These are phyloP conservation scores for Drosophila burlai DNA, from an alignment of 1,140 invertebrate species.

Conservation along the genomic window DNA sequence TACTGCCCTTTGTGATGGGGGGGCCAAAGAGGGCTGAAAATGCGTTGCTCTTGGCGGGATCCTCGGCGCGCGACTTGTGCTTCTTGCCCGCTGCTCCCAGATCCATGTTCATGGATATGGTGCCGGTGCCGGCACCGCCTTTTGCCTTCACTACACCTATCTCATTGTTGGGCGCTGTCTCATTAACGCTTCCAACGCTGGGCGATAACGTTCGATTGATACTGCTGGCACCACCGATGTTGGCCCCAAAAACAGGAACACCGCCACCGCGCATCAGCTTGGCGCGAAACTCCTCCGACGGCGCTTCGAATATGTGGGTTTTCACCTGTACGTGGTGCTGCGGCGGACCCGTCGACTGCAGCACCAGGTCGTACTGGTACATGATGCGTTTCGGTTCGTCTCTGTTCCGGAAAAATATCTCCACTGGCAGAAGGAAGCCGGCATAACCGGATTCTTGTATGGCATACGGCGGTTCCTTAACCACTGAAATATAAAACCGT, in stretches of 20 bases:
- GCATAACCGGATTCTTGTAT: conserved; percentile 97
- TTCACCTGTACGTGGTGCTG: conserved; percentile 90
- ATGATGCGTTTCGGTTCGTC: conserved; percentile 95
- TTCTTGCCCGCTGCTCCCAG: conserved; percentile 87
- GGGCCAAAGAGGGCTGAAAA: conserved; percentile 93
- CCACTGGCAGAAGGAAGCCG: conserved; percentile 95
- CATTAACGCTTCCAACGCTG: conserved; percentile 32
- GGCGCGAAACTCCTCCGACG: conserved; percentile 94
- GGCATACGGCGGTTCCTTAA: conserved; percentile 96
- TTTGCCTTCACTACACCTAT: conserved; percentile 88
- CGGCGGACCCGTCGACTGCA: conserved; percentile 91
- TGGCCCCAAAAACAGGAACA: conserved; percentile 78
- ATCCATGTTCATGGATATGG: conserved; percentile 41
- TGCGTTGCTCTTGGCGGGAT: conserved; percentile 87
- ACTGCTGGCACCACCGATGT: conserved; percentile 36
- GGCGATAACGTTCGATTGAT: conserved; percentile 58
- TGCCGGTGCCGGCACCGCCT: conserved; percentile 84
- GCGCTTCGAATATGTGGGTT: conserved; percentile 87
- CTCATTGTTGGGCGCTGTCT: conserved; percentile 36
- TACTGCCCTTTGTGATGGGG: conserved; percentile 90
- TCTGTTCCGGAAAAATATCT: conserved; percentile 96
- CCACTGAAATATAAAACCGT: conserved; percentile 87
- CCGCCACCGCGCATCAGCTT: conserved; percentile 96
- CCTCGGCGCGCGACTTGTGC: conserved; percentile 87
- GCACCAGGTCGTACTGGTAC: conserved; percentile 94